These are phyloP conservation scores for Butorides virescens DNA, from an alignment of 2,113 vertebrate species.

Conservation along the genomic window DNA sequence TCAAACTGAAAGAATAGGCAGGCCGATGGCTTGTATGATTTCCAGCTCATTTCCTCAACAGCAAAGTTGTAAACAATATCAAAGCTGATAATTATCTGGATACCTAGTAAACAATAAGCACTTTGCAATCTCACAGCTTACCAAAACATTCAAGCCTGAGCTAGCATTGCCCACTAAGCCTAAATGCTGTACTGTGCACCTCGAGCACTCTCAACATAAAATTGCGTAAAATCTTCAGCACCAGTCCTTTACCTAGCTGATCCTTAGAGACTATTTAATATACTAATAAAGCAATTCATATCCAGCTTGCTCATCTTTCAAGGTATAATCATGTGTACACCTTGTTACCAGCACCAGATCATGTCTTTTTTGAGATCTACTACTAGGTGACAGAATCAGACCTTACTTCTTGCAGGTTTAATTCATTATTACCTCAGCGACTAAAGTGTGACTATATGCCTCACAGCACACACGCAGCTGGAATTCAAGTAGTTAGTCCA, in stretches of 20 bases:
- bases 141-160: neutral
- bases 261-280: neutral
- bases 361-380: neutral
- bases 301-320: neutral
- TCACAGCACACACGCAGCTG: neutral
- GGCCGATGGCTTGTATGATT: neutral
- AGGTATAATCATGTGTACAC: neutral
- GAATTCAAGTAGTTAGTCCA: neutral
- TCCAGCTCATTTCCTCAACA: neutral
- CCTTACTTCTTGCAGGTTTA: neutral
- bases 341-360: neutral
- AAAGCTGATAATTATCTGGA: neutral
- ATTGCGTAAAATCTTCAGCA: neutral
- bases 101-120: neutral
- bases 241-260: neutral
- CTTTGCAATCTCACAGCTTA: neutral
- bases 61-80: neutral
- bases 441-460: neutral
- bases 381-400: neutral
- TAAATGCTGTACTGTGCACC: neutral
- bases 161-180: neutral
- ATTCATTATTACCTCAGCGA: neutral
- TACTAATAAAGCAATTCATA: neutral
- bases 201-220: fast-evolving
- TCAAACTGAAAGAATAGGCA: neutral